These are phyloP conservation scores for Thymelicus acteon DNA, from an alignment of 2,888 invertebrate species.

Conservation along the genomic window DNA sequence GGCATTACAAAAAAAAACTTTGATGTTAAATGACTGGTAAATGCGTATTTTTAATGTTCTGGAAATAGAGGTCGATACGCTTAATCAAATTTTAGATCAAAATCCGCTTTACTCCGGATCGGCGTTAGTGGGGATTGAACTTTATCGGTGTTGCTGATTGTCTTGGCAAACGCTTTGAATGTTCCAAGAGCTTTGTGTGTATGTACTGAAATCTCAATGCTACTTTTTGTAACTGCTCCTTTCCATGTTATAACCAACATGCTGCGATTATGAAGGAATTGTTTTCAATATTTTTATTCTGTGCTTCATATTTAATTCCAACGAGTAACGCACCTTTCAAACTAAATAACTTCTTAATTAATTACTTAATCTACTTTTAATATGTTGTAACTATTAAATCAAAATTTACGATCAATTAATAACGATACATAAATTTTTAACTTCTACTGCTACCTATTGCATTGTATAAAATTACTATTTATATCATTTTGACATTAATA, in stretches of 20 bases:
- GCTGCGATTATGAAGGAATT: not conserved
- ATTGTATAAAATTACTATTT: too few relatives aligned
- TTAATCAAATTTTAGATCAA: not conserved
- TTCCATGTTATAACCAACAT: not conserved
- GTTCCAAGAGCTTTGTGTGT: conserved; percentile 52
- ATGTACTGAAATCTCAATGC: conserved; percentile 31
- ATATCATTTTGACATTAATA: too few relatives aligned
- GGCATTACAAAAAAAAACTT: too few relatives aligned
- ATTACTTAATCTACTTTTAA: too few relatives aligned
- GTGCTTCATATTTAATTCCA: too few relatives aligned
- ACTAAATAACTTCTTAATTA: too few relatives aligned
- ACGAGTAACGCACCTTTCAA: too few relatives aligned
- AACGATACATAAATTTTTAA: not conserved
- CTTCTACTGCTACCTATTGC: too few relatives aligned
- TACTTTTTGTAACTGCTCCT: not conserved
- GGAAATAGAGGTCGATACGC: not conserved
- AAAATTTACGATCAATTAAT: not conserved
- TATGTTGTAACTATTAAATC: not conserved
- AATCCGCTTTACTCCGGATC: not conserved
- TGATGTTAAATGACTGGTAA: too few relatives aligned
- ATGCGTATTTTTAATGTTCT: too few relatives aligned
- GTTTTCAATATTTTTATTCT: too few relatives aligned
- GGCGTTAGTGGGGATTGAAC: not conserved
- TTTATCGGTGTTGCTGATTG: conserved; percentile 67
- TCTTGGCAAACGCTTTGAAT: conserved; percentile 78